Evolutionary conservation across 35 echinoderm and acorn worm genomes (phyloP), one percentile per base, ranked within the genome.

Genomic region (Diadema setosum): DNA sequence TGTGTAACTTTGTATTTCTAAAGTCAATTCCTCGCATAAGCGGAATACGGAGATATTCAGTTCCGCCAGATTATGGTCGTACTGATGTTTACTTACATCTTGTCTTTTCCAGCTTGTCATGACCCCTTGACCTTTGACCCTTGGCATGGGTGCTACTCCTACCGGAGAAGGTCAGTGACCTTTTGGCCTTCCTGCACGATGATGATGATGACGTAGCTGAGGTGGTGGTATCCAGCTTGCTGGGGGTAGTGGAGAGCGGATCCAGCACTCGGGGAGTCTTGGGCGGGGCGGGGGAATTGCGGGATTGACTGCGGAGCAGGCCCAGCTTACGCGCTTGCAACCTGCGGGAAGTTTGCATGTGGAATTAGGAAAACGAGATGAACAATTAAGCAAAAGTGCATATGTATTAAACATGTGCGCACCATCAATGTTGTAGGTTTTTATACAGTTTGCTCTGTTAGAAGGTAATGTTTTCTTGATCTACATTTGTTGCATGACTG

Each of bases 11-110:
- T n/a, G n/a, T n/a, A n/a, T n/a, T n/a, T n/a, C n/a, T n/a, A n/a
- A n/a, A n/a, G n/a, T n/a, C n/a, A n/a, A n/a, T n/a, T n/a, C n/a
- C n/a, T n/a, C n/a, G n/a, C n/a, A n/a, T n/a, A n/a, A n/a, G n/a
- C n/a, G n/a, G n/a, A n/a, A n/a, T n/a, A n/a, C n/a, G n/a, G n/a
- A n/a, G n/a, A n/a, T n/a, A n/a, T n/a, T n/a, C n/a, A n/a, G n/a
- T n/a, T n/a, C n/a, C n/a, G n/a, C n/a, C n/a, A n/a, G n/a, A n/a
- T n/a, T n/a, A n/a, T n/a, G n/a, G n/a, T n/a, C n/a, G n/a, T n/a
- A n/a, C n/a, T n/a, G n/a, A n/a, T 27, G 5, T 60, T 2, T 23
- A 94, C 96, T 94, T 87, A 98, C 96, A 98, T 21, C 83, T 56
- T 74, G 89, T 87, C 60, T 91, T 75, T 18, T 45, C 73, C 0